A percentile compares a stretch with the other conserved stretches of the same genome.
These are phyloP conservation scores for Quadroppia sp. DNA, from an alignment of 2,888 invertebrate species.

Conservation along the genomic window DNA sequence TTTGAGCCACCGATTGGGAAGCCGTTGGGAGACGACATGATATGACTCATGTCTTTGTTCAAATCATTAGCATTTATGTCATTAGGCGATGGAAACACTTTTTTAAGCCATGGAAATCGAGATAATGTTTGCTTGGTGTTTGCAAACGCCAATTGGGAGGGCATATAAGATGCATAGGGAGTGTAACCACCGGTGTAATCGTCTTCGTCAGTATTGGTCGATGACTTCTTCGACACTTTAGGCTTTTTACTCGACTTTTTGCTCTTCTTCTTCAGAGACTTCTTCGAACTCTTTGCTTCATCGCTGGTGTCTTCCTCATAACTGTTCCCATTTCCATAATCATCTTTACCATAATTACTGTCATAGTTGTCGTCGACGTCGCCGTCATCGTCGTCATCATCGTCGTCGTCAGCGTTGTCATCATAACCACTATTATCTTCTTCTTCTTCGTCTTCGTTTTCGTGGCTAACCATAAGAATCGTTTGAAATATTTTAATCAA, in stretches of 20 bases:
- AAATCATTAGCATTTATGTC: neutral
- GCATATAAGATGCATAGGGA: no score
- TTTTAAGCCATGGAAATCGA: conserved; percentile 1
- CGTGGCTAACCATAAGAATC: neutral
- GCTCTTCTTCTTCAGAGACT: neutral
- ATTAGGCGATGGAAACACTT: neutral
- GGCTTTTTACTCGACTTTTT: neutral
- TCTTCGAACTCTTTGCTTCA: neutral
- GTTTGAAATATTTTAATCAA: neutral
- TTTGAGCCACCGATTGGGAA: conserved; percentile 6
- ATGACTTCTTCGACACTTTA: neutral
- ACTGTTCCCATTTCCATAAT: neutral
- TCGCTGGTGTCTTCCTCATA: neutral
- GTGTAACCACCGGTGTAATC: neutral
- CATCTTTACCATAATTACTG: neutral
- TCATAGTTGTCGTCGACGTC: neutral
- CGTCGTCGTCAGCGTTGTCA: neutral
- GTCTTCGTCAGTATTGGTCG: neutral
- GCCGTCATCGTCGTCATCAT: neutral
- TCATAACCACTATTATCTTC: neutral
- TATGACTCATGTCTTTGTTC: neutral
- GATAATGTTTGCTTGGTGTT: neutral
- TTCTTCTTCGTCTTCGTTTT: neutral
- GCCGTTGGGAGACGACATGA: conserved; percentile 7
- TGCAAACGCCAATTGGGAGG: neutral